A percentile compares a stretch with the other conserved stretches of the same genome.
phyloP scores from a whole-genome alignment of 2,113 vertebrate species.

The Camelus dromedarius region DNA sequence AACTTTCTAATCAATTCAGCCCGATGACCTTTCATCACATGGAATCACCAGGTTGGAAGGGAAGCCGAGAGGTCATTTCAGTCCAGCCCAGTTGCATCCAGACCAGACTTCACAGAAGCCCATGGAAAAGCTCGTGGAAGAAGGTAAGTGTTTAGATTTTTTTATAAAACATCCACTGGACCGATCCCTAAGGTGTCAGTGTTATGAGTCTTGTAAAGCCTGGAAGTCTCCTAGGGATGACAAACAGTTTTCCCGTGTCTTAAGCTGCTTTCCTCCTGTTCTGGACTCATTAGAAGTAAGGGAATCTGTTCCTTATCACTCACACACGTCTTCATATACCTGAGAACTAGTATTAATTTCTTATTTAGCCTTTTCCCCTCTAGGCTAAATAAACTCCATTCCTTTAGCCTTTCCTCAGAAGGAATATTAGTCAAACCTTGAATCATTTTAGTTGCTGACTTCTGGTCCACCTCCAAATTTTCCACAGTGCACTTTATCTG shows the following conservation, averaged over 20 bases:
- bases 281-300: slow-evolving; percentile 46
- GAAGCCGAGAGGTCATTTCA: neutral
- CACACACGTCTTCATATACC: slow-evolving; percentile 58
- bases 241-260: neutral
- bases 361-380: slow-evolving; percentile 70
- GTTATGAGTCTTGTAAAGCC: neutral
- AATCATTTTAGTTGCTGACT: slow-evolving; percentile 79
- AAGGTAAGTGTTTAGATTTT: neutral
- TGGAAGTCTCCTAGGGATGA: neutral
- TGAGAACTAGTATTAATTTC: slow-evolving; percentile 70
- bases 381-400: slow-evolving; percentile 77
- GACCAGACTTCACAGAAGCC: neutral
- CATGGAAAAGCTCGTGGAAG: neutral
- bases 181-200: neutral
- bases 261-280: slow-evolving; percentile 17
- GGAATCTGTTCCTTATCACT: slow-evolving; percentile 58
- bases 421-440: slow-evolving; percentile 80
- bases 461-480: slow-evolving; percentile 73
- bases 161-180: neutral
- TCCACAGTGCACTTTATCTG: slow-evolving; percentile 58
- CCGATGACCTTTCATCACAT: slow-evolving; percentile 47
- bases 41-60: neutral
- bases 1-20: slow-evolving; percentile 47
- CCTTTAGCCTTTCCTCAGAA: slow-evolving; percentile 73
- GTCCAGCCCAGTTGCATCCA: neutral